Evolutionary conservation across 2,888 invertebrate species (phyloP).

Genomic region (Entomobrya proxima): DNA sequence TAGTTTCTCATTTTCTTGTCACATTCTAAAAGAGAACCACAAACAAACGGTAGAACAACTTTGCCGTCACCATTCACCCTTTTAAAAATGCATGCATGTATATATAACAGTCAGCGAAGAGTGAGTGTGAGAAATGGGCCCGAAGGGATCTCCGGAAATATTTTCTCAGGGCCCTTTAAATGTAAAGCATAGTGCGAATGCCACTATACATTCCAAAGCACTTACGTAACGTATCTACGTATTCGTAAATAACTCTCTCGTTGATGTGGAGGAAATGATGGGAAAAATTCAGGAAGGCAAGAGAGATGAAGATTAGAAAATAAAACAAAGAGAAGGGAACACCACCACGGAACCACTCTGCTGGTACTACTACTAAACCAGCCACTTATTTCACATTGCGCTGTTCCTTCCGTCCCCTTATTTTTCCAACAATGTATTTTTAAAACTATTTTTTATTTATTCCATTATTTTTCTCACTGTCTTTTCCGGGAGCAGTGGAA

Average conservation of each 20-base stretch:
- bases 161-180: slow-evolving; percentile 61
- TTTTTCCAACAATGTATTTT: too few relatives aligned
- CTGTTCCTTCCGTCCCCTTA: too few relatives aligned
- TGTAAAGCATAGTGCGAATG: not conserved
- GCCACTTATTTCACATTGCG: too few relatives aligned
- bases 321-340: too few relatives aligned
- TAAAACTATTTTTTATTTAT: too few relatives aligned
- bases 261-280: not conserved
- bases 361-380: too few relatives aligned
- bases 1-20: not conserved
- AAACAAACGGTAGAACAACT: not conserved
- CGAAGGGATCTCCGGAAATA: slow-evolving; percentile 22
- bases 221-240: not conserved
- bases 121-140: slow-evolving; percentile 25
- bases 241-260: not conserved
- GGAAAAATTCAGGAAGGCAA: too few relatives aligned
- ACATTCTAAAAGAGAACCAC: not conserved
- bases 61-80: not conserved
- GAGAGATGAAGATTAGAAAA: too few relatives aligned
- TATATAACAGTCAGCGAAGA: not conserved
- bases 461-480: too few relatives aligned
- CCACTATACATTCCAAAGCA: not conserved
- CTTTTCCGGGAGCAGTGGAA: too few relatives aligned
- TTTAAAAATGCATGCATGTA: too few relatives aligned
- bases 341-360: too few relatives aligned